phyloP scores from a whole-genome alignment of 2,113 vertebrate species.

The Oenanthe melanoleuca region DNA sequence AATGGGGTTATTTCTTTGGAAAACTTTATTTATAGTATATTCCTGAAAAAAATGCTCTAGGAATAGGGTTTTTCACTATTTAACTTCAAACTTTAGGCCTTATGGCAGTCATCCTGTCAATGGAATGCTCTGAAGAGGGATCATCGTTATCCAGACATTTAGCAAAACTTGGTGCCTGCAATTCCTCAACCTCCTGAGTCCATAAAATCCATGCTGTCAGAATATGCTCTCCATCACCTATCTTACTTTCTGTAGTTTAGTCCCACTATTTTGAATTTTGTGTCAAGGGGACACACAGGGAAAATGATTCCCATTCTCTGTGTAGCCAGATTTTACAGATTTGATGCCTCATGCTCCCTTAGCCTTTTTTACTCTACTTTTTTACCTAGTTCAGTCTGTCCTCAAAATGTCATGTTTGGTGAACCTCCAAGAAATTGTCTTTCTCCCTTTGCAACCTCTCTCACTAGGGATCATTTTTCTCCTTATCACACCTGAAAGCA shows the following conservation, averaged over 20 bases:
- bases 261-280: neutral
- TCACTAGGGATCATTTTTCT: neutral
- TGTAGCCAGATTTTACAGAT: neutral
- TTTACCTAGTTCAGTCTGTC: neutral
- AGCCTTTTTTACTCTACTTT: neutral
- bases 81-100: neutral
- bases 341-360: neutral
- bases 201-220: neutral
- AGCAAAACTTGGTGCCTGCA: neutral
- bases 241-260: neutral
- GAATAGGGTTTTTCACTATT: neutral
- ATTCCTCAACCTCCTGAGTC: neutral
- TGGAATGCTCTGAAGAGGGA: neutral
- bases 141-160: neutral
- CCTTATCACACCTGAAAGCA: accelerated
- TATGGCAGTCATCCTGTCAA: neutral
- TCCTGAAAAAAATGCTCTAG: neutral
- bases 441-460: neutral
- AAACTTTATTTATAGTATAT: neutral
- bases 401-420: neutral
- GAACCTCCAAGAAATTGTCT: neutral
- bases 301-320: neutral
- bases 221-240: neutral
- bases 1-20: neutral
- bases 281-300: neutral